Conservation (phyloP, 2,888 invertebrate genomes). For the Chrysolina oricalcia region DNA sequence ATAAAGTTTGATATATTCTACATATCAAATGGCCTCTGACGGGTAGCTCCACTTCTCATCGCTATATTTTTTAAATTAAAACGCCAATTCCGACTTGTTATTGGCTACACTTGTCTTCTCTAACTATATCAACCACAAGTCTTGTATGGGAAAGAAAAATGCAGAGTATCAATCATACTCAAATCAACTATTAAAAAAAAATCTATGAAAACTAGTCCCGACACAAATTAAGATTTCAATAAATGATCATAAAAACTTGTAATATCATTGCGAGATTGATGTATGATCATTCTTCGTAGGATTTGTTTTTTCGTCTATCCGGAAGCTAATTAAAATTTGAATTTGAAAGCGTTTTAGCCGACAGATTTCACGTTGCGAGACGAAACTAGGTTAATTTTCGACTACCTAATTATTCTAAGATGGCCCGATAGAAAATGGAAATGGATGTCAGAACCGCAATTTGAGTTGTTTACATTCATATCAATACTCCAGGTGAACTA, state of each 20-base stretch:
- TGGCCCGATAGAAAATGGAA: slow-evolving; percentile 21
- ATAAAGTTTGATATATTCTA: neutral
- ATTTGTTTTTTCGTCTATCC: slow-evolving; percentile 15
- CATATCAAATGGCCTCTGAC: too few species aligned
- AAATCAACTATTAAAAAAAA: neutral
- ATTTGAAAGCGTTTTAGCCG: slow-evolving; percentile 20
- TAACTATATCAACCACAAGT: too few species aligned
- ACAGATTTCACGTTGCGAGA: slow-evolving; percentile 22
- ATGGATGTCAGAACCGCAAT: slow-evolving; percentile 22
- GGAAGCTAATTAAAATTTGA: slow-evolving; percentile 15
- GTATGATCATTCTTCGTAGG: neutral
- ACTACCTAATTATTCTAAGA: slow-evolving; percentile 29
- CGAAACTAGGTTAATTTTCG: slow-evolving; percentile 33
- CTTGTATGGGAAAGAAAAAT: neutral
- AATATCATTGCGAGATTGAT: neutral
- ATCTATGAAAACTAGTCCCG: neutral
- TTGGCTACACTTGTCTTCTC: too few species aligned
- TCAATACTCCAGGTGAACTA: neutral
- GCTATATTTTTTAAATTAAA: too few species aligned
- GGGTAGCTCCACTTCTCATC: too few species aligned
- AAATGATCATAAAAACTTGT: neutral
- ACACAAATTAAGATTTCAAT: neutral
- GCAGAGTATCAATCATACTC: neutral
- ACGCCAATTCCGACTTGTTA: too few species aligned
- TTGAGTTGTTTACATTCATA: slow-evolving; percentile 25